phyloP scores from a whole-genome alignment of 2,113 vertebrate species.

The Trogon surrucura region DNA sequence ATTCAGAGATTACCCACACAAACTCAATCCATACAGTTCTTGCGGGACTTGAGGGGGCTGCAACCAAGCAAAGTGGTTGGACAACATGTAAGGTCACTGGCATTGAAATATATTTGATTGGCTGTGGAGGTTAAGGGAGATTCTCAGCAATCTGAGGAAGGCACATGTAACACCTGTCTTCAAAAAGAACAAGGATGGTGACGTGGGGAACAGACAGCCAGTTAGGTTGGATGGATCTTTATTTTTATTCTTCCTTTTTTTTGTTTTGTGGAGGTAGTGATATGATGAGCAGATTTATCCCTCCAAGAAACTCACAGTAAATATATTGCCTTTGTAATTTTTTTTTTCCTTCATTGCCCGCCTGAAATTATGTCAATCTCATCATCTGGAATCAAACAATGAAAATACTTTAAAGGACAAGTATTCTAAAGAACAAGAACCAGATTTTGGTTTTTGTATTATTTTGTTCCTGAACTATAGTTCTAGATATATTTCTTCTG shows the following conservation, averaged over 20 bases:
- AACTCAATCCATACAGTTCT: background rate
- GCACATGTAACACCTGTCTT: background rate
- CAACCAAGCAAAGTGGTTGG: background rate
- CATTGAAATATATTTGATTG: background rate
- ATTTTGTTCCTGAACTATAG: background rate
- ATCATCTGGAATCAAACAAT: background rate
- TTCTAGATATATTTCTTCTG: background rate
- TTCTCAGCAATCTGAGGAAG: background rate
- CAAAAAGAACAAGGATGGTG: background rate
- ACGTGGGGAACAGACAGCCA: background rate
- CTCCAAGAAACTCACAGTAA: background rate
- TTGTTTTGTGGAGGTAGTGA: background rate
- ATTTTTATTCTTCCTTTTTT: background rate
- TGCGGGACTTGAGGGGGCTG: fast-evolving
- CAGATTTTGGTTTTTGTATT: fast-evolving
- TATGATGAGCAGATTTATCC: background rate
- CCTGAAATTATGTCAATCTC: background rate
- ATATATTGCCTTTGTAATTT: background rate
- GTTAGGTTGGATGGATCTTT: background rate
- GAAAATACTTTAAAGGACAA: background rate
- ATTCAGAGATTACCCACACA: background rate
- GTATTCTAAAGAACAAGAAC: background rate
- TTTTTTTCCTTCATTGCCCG: background rate
- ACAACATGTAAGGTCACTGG: background rate
- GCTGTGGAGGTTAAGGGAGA: background rate